Evolutionary conservation across 2,797 vertebrate species (phyloP).

Genomic region (Gouania willdenowi): DNA sequence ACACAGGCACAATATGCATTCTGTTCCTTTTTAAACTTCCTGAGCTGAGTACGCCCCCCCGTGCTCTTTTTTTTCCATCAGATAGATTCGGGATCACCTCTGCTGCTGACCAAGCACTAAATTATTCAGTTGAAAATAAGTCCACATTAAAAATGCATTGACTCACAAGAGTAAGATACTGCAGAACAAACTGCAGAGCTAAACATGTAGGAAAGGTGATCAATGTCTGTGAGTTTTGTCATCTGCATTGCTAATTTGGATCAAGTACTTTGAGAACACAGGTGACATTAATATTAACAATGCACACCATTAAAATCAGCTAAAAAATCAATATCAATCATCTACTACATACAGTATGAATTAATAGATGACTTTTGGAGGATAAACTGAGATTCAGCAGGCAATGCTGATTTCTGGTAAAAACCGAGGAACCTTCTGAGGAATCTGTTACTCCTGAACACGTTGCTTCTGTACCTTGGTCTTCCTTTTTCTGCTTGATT

Average conservation of each 20-base stretch:
- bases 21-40: slow-evolving; percentile 39
- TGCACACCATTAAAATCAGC: too few species aligned
- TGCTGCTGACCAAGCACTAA: slow-evolving; percentile 69
- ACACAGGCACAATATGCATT: slow-evolving; percentile 15
- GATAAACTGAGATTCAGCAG: too few species aligned
- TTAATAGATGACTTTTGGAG: slow-evolving; percentile 25
- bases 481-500: too few species aligned
- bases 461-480: too few species aligned
- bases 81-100: slow-evolving; percentile 58
- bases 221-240: slow-evolving; percentile 20
- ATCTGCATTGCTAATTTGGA: slow-evolving; percentile 52
- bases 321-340: too few species aligned
- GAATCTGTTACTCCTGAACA: too few species aligned
- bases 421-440: too few species aligned
- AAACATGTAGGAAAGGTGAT: slow-evolving; percentile 46
- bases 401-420: too few species aligned
- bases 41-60: slow-evolving; percentile 28
- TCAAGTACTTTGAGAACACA: slow-evolving; percentile 30
- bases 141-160: slow-evolving; percentile 76
- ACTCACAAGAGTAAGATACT: slow-evolving; percentile 62
- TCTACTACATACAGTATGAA: slow-evolving; percentile 11
- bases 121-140: slow-evolving; percentile 78
- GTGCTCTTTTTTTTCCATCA: slow-evolving; percentile 43
- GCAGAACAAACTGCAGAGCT: slow-evolving; percentile 63
- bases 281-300: slow-evolving; percentile 28